Evolutionary conservation across 2,888 invertebrate species (phyloP).

Genomic region (Galeopsomyia nigrocyanea): DNA sequence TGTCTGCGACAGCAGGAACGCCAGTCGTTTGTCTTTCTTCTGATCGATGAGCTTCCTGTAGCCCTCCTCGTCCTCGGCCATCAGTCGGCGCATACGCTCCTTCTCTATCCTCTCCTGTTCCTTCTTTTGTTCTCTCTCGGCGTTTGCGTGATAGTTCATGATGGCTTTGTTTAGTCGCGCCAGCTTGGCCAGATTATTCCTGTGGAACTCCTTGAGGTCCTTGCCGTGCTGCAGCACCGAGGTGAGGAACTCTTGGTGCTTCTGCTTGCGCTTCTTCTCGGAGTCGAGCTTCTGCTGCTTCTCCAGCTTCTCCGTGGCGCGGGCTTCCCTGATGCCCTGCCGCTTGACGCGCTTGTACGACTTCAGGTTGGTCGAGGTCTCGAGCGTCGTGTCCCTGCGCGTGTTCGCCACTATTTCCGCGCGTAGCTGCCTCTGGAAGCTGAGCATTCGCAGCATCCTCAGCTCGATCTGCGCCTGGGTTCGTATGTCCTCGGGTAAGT

Average conservation of each 20-base stretch:
- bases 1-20: slow-evolving; percentile 96
- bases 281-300: slow-evolving; percentile 99
- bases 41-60: slow-evolving; percentile 99
- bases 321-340: slow-evolving; percentile 95
- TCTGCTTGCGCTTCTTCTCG: slow-evolving; percentile 96
- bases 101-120: slow-evolving; percentile 99
- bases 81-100: slow-evolving; percentile 97
- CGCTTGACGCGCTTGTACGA: slow-evolving; percentile 97
- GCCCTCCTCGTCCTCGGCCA: slow-evolving; percentile 99
- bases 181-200: slow-evolving; percentile 89
- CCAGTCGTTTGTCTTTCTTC: slow-evolving; percentile 99
- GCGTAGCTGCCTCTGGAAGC: slow-evolving; percentile 94
- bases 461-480: slow-evolving; percentile 96
- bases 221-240: slow-evolving; percentile 97
- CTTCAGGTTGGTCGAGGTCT: slow-evolving; percentile 97
- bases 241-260: slow-evolving; percentile 97
- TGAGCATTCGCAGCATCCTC: slow-evolving; percentile 90
- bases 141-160: slow-evolving; percentile 97
- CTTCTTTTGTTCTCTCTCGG: slow-evolving; percentile 98
- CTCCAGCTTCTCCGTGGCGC: slow-evolving; percentile 98
- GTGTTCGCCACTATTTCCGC: slow-evolving; percentile 88
- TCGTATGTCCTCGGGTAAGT: slow-evolving; percentile 91
- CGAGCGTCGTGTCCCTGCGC: slow-evolving; percentile 93
- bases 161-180: slow-evolving; percentile 95
- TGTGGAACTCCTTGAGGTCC: slow-evolving; percentile 97